Conservation (phyloP, 2,113 vertebrate species). For the Fulica atra region DNA sequence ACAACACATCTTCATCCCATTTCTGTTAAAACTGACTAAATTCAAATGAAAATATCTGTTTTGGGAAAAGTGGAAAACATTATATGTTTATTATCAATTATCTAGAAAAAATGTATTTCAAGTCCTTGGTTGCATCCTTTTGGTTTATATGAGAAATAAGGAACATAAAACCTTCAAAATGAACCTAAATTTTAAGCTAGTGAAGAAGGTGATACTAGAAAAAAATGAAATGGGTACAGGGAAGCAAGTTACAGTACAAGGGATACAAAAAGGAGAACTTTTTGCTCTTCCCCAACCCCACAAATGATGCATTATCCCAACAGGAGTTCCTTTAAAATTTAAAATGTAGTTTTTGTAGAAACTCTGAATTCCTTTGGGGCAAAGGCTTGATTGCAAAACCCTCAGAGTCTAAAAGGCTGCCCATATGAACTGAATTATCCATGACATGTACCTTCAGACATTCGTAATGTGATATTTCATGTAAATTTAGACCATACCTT, state of each 20-base stretch:
- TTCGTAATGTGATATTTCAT: constrained; percentile 85
- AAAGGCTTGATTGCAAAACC: constrained; percentile 79
- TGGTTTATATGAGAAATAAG: neutral
- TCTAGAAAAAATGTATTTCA: neutral
- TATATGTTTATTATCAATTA: neutral
- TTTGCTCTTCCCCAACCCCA: neutral
- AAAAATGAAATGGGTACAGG: neutral
- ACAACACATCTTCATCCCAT: constrained; percentile 41
- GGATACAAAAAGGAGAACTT: neutral
- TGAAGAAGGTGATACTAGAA: neutral
- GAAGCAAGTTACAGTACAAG: neutral
- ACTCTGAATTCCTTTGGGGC: constrained; percentile 72
- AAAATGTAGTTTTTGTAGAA: constrained; percentile 74
- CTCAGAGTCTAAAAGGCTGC: constrained; percentile 76
- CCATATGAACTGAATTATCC: constrained; percentile 89
- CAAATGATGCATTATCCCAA: constrained; percentile 5
- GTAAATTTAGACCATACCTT: constrained; percentile 88
- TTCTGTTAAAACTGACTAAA: constrained; percentile 27
- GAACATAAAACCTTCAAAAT: neutral
- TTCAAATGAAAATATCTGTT: neutral
- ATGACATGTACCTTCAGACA: constrained; percentile 86
- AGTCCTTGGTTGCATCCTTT: neutral
- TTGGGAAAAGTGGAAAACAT: neutral
- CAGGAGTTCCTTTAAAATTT: constrained; percentile 50
- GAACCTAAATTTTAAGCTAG: neutral